Base-by-base conservation (phyloP, 2,888 invertebrate species). In the Tetranychus truncatus region DNA sequence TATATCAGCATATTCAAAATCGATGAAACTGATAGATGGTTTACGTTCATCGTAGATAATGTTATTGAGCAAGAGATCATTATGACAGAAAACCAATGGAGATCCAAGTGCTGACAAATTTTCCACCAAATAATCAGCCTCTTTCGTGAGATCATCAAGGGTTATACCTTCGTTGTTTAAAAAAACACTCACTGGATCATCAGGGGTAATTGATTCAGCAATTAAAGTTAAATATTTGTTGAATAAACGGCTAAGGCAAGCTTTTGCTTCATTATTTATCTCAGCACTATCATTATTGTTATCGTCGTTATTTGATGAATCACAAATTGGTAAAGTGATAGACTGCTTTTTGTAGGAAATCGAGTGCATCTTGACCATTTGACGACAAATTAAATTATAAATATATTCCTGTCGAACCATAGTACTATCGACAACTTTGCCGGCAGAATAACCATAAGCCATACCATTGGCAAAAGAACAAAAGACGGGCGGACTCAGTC, bases 1-100 rank as follows among this genome's bases (percentile, higher is more conserved):
- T 81, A 88, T 89, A 77, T 88, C 90, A 21, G 93, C 91, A 84
- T 99, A 99, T 84, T 99, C 97, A 83, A 91, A 97, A 85, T 99
- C 99, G 81, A 99, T 97, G 83, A 99, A 96, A 72, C 96, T 21
- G 9, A 67, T 67, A 11, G 21, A 21, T 21, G 73, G 24, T 77
- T 79, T 78, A 74, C 82, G 79, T 81, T 88, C 85, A 81, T 92
- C 88, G 84, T 90, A 90, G 80, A 99, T 88, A 78, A 99, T 89
- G 85, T 99, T 99, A 81, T 90, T 92, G 81, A 97, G 86, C 81
- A 99, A 87, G 78, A 96, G 87, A 86, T 99, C 99, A 85, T 99
- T 99, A 86, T 99, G 99, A 83, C 91, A 89, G 85, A 95, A 95
- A 77, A 95, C 95, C 78, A 94, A 83, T 1, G 83, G 90, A 85